Conservation (phyloP, 1,140 invertebrate genomes). For the Drosophila bocqueti region DNA sequence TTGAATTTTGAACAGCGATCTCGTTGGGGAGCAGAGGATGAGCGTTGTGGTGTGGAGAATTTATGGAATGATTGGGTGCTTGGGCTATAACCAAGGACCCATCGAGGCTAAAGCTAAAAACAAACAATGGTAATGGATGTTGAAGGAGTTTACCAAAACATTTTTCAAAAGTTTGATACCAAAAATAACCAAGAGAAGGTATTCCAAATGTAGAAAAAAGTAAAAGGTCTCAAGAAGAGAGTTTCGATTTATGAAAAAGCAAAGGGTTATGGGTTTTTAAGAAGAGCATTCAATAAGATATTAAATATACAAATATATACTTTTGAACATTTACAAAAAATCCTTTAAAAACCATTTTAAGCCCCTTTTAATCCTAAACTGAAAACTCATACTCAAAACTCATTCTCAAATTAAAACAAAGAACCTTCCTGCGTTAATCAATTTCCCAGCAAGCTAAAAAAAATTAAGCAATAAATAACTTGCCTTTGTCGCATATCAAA, state of each 20-base stretch:
- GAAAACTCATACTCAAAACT: too few species aligned
- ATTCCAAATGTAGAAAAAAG: too few species aligned
- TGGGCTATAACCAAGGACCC: background rate
- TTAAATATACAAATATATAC: background rate
- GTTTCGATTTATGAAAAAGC: background rate
- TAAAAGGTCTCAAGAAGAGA: background rate
- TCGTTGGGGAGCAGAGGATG: background rate
- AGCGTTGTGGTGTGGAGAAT: background rate
- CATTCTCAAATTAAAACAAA: slow-evolving; percentile 17
- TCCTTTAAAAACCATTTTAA: too few species aligned
- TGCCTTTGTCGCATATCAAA: slow-evolving; percentile 39
- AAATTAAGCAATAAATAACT: slow-evolving; percentile 35
- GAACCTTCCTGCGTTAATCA: slow-evolving; percentile 34
- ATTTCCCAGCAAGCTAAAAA: slow-evolving; percentile 19
- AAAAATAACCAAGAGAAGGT: background rate
- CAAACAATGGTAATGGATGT: slow-evolving; percentile 50
- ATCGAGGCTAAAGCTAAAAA: slow-evolving; percentile 25
- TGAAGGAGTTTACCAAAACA: slow-evolving; percentile 27
- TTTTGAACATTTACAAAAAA: too few species aligned
- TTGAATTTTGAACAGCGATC: slow-evolving; percentile 75
- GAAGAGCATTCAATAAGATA: background rate
- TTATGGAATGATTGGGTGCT: background rate
- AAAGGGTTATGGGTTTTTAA: background rate
- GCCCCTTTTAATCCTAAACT: too few species aligned
- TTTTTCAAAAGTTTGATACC: background rate